Evolutionary conservation across 2,797 vertebrate species (phyloP).

Genomic region (Oryzias dopingdopingensis): DNA sequence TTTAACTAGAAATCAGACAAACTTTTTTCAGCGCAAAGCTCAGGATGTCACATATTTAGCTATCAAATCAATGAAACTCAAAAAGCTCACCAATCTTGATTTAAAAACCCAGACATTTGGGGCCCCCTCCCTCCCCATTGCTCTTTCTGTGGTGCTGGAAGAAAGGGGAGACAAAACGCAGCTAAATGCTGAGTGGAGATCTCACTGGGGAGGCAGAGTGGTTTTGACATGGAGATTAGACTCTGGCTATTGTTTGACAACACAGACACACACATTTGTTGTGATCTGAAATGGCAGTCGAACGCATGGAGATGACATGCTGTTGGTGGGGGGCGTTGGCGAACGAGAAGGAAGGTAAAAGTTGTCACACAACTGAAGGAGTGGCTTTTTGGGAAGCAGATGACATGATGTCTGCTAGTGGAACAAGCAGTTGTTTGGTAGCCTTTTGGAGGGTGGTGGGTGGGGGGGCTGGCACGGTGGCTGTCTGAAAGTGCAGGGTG

Average conservation of each 20-base stretch:
- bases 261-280: conserved; percentile 85
- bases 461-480: conserved; percentile 33
- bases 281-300: conserved; percentile 86
- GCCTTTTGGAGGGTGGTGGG: conserved; percentile 52
- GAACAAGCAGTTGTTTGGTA: conserved; percentile 89
- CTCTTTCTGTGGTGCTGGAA: conserved; percentile 70
- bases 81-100: conserved; percentile 30
- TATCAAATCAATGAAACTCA: conserved; percentile 20
- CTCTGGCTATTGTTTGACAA: conserved; percentile 93
- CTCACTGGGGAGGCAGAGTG: conserved; percentile 96
- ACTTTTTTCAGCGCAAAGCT: background rate
- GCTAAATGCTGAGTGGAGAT: conserved; percentile 96
- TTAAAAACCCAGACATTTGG: conserved; percentile 22
- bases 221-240: conserved; percentile 99
- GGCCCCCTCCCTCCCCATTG: conserved; percentile 53
- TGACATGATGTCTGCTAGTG: conserved; percentile 89
- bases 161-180: conserved; percentile 97
- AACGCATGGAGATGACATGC: conserved; percentile 81
- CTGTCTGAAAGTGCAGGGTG: conserved; percentile 70
- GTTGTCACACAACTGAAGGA: conserved; percentile 35
- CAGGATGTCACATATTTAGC: conserved; percentile 6
- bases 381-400: conserved; percentile 89
- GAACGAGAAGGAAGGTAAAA: conserved; percentile 15
- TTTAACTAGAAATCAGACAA: too few species aligned
- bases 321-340: conserved; percentile 56